phyloP scores from a whole-genome alignment of 2,113 vertebrate genomes.

The Chloropsis hardwickii region DNA sequence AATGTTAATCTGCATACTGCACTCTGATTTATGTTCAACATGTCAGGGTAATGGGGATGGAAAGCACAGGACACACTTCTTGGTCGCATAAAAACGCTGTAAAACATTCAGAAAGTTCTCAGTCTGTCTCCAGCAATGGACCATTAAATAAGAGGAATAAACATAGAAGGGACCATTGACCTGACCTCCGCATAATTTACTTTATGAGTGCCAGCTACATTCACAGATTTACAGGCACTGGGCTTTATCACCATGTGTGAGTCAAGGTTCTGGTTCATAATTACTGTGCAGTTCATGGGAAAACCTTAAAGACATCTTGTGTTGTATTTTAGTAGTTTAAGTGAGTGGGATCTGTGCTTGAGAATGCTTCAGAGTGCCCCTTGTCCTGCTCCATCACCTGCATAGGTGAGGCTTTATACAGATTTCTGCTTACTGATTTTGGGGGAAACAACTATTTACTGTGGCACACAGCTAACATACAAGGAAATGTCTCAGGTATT shows the following conservation, averaged over 20 bases:
- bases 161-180: not conserved
- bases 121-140: not conserved
- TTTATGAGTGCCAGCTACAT: conserved; percentile 20
- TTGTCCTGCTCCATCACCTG: not conserved
- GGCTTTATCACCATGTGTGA: conserved; percentile 16
- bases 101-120: conserved; percentile 26
- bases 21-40: not conserved
- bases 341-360: not conserved
- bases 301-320: not conserved
- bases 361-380: not conserved
- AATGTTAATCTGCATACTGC: not conserved
- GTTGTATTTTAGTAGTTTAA: not conserved
- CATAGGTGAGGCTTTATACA: not conserved
- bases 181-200: not conserved
- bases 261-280: not conserved
- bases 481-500: not conserved
- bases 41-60: not conserved
- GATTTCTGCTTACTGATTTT: not conserved
- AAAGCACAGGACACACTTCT: not conserved
- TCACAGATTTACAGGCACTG: conserved; percentile 42
- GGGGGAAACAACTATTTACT: not conserved
- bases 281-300: conserved; percentile 3
- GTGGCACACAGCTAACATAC: not conserved
- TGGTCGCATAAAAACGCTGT: not conserved
- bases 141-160: conserved; percentile 40